Evolutionary conservation across 2,113 vertebrate genomes (phyloP), one percentile per base, ranked within the genome.

Genomic region (Melanostigma gelatinosum): DNA sequence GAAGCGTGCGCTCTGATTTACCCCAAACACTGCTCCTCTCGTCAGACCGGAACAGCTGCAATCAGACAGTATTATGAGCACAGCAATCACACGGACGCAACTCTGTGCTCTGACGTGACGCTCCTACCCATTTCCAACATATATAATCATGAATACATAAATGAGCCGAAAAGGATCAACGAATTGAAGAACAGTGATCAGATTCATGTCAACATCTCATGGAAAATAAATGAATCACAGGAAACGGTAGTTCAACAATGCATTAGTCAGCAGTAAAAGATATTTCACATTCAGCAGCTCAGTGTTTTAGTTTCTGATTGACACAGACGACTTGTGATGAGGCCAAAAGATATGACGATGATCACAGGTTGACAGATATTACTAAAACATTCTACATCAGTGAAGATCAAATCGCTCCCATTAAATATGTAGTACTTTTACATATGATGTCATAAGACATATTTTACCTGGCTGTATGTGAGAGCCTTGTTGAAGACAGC

Each of bases 1-100:
- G 96, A 16, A 97, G 94, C 50, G 69, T 91, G 20, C 94, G 70
- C 20, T 93, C 90, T 15, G 94, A 79, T 83, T 80, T 93, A 10
- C 96, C 98, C 97, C 97, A 99, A 72, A 97, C 90, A 5, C 93
- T 95, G 91, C 97, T 98, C 86, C 93, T 94, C 57, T 88, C 55
- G 0, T 92, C 87, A 15, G 96, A 95, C 50, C 72, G 92, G 89
- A 96, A 97, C 76, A 90, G 72, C 97, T 95, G 87, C 11, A 83
- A 70, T 40, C 68, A 84, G 7, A 83, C n/a, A 83, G 83, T 12
- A 34, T 52, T 6, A 24, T 38, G 15, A 79, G 22, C 69, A 18
- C 5, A 40, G 29, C 29, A 54, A n/a, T 71, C 65, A 60, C 32
- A 18, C 52, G 29, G 18, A 52, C 52, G 50, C 16, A 40, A 36